Base-by-base conservation (phyloP, 2,797 vertebrate genomes). In the Xenopus petersii region DNA sequence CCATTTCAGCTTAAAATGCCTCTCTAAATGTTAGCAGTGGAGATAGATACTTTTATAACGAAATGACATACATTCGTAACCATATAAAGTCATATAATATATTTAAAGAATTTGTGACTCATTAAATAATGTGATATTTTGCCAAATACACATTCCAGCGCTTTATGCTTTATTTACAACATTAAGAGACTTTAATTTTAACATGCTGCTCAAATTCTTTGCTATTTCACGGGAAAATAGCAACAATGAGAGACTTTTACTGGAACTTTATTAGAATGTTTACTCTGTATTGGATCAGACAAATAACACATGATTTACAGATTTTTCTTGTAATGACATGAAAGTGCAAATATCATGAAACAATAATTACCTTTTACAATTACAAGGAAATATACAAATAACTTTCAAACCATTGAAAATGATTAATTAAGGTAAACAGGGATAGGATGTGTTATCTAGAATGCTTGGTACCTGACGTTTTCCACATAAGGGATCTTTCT, bases 111-210 rank as follows among this genome's bases (percentile, higher is more conserved):
- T 82, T 81, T 75, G 69, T 73, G 71, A 85, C 73, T 87, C 65
- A 75, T 80, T 87, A 81, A 74, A 58, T 73, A 82, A 74, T 74
- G 85, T 83, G 83, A 72, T 84, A 81, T 81, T 72, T 75, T 5
- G 75, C 82, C 83, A 87, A 84, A 81, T 64, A 74, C 73, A 84
- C 85, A 85, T 83, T 82, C 49, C 71, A 84, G 59, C 82, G 84
- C 79, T 81, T 86, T 83, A 74, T 81, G 81, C 86, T 82, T 81
- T 86, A 84, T 81, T 86, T 87, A 84, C 80, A 87, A 85, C 83
- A 86, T 81, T 82, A 83, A 80, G 81, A 84, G 77, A 80, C 75
- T 84, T 88, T 90, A 87, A 87, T 89, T 86, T 82, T 86, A 83
- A 80, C 82, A 80, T 83, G 81, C 85, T 87, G 84, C 88, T 89